A percentile compares a stretch with the other conserved stretches of the same genome.
Conservation (phyloP, 1,140 invertebrate species). For the Babylonia areolata region DNA sequence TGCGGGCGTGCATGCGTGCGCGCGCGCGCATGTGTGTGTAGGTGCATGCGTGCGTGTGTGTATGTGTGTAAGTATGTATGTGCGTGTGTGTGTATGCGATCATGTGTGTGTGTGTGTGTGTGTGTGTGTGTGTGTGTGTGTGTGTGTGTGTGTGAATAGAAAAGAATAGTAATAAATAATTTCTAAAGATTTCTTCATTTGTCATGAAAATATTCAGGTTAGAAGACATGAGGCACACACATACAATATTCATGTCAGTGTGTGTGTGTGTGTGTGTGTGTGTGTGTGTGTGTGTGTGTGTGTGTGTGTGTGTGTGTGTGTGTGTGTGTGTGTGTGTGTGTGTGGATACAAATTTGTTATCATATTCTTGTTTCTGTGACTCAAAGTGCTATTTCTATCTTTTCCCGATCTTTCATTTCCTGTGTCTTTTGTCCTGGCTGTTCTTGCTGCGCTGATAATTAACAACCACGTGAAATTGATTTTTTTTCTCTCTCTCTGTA, state of each 20-base stretch:
- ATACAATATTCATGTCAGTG: background rate
- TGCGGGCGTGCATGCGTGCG: background rate
- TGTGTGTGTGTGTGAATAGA: background rate
- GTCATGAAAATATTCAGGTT: too few relatives aligned
- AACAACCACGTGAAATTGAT: too few relatives aligned
- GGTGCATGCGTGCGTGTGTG: background rate
- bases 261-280: slow-evolving; percentile 7
- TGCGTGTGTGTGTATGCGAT: background rate
- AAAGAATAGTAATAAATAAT: too few relatives aligned
- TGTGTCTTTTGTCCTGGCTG: too few relatives aligned
- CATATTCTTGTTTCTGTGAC: too few relatives aligned
- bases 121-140: background rate
- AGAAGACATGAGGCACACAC: too few relatives aligned
- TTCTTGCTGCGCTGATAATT: too few relatives aligned
- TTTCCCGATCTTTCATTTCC: too few relatives aligned
- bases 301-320: background rate
- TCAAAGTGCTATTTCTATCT: too few relatives aligned
- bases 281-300: background rate
- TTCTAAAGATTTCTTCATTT: too few relatives aligned
- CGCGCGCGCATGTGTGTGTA: background rate
- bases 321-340: background rate
- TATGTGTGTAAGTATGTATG: background rate
- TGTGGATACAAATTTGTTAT: background rate
- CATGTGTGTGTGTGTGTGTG: background rate
- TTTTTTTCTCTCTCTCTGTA: too few relatives aligned